Evolutionary conservation across 2,113 vertebrate species (phyloP), one percentile per base, ranked within the genome.

Genomic region (Otocyon megalotis): DNA sequence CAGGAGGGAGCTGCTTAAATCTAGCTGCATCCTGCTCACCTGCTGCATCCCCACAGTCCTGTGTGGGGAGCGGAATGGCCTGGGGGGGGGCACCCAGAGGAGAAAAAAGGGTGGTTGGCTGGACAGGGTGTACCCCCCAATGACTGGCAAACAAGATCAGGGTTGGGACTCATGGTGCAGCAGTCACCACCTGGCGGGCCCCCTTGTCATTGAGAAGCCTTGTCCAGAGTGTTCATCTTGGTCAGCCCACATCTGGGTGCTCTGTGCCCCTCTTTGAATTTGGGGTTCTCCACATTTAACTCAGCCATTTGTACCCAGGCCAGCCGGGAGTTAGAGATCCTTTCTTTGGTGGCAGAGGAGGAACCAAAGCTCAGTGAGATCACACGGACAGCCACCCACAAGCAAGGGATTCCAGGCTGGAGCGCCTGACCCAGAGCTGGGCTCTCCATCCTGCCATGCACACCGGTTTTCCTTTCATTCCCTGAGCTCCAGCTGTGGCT

Each of bases 31-130:
- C 37, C 32, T 67, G 28, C 19, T 43, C 43, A 43, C 43, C 43
- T 43, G 72, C 16, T 19, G 28, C 9, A 2, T 71, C 37, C 32
- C 17, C 1, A 0, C 0, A 48, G 77, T 6, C n/a, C 14, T 22
- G 12, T 56, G 4, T 54, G 67, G 43, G 16, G 48, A 71, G 16
- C 14, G 37, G 86, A 35, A 35, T 17, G 8, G 37, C 10, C 63
- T 30, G 74, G 1, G 48, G 63, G 48, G 63, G 63, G n/a, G 37
- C 24, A 32, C 16, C 71, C 71, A 43, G 30, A 32, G 63, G 67
- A 74, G 84, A 28, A 12, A 69, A 69, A 54, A 17, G 72, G 72
- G 32, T 3, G 5, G 13, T n/a, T 35, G 60, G 69, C 20, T 74
- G 79, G 35, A 30, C 11, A 0, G 35, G 14, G 82, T 0, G 0